Base-by-base conservation (phyloP, 1,140 invertebrate species). In the Telenomus remus region DNA sequence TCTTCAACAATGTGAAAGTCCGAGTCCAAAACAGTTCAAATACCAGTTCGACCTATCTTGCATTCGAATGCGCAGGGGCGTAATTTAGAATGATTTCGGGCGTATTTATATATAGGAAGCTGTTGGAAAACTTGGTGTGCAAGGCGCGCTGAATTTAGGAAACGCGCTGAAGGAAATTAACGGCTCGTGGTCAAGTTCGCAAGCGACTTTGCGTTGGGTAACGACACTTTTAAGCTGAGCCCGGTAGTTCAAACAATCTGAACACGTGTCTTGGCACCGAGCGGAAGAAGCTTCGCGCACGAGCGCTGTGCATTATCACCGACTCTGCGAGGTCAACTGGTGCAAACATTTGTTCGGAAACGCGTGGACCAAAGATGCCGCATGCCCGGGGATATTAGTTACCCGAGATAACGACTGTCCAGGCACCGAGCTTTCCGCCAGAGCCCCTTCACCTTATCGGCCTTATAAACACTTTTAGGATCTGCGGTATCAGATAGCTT, bases 261-360 rank as follows among this genome's bases (percentile, higher is more conserved):
- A 76, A 76, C 63, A 76, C 66, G 63, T 65, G 61, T 76, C 61
- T 39, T 16, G 76, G 57, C 46, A 69, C 74, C 81, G 82, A 82
- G 80, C 82, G 82, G 80, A 84, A 84, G 68, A 75, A 69, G 60
- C 65, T 74, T 70, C 78, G 76, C 44, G 74, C 72, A 71, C 68
- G 70, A 73, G 69, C 76, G 59, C 0, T 42, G 75, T 64, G 37
- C 37, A 39, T 39, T 9, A 39, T 11, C 37, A 72, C 64, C 68
- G 54, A 48, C 43, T 49, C 34, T 72, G 64, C 75, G 60, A 60
- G 72, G 72, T 69, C 72, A 69, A 69, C 55, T 69, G 78, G 69
- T 14, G 81, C 82, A 84, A 84, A 85, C 82, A 84, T 84, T 84
- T 84, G 82, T 80, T 83, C 81, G 57, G 80, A 64, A 48, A 47